Conservation (phyloP, 1,140 invertebrate species). For the Xylocopa sonorina region DNA sequence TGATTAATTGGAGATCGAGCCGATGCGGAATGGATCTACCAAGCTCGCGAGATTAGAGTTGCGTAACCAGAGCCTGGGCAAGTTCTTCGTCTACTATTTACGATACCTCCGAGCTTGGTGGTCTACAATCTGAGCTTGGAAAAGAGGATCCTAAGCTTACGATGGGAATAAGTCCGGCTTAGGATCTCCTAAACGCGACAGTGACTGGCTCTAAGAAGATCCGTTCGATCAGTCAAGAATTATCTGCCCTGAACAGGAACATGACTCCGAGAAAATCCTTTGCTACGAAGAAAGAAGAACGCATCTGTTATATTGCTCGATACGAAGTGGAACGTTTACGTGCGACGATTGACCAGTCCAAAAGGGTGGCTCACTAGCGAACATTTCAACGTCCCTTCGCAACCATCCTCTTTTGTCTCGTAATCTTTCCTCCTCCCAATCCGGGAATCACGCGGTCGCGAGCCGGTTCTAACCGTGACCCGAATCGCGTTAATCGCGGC, state of each 20-base stretch:
- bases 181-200: not conserved
- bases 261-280: not conserved
- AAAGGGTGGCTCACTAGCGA: not conserved
- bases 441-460: conserved; percentile 30
- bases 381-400: conserved; percentile 37
- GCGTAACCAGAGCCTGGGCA: not conserved
- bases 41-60: not conserved
- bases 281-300: not conserved
- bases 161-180: not conserved
- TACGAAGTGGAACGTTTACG: too few relatives aligned
- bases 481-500: conserved; percentile 48
- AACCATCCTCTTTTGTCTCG: conserved; percentile 17
- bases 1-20: conserved; percentile 5
- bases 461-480: conserved; percentile 52
- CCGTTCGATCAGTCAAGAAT: not conserved
- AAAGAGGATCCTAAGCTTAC: not conserved
- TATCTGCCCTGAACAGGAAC: not conserved
- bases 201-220: not conserved
- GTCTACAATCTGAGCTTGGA: not conserved
- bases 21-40: not conserved
- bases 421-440: conserved; percentile 2
- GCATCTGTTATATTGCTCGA: not conserved
- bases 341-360: not conserved
- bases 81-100: not conserved
- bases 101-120: not conserved